phyloP scores from a whole-genome alignment of 2,113 vertebrate genomes.

The Scomber japonicus region DNA sequence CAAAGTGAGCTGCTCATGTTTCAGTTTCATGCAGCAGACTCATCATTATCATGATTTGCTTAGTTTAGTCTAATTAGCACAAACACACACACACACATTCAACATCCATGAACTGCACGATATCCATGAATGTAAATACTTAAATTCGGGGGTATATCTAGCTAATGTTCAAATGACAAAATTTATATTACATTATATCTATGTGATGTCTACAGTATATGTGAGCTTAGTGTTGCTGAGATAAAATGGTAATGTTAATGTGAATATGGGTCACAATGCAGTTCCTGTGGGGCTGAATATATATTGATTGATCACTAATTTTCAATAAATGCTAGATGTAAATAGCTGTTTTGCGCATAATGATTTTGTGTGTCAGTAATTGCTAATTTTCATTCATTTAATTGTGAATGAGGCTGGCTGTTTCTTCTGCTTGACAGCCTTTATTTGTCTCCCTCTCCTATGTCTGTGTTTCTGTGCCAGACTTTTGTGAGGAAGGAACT shows the following conservation, averaged over 20 bases:
- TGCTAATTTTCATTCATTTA: not conserved
- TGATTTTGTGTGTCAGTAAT: not conserved
- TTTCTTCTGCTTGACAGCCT: not conserved
- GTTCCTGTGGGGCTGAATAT: not conserved
- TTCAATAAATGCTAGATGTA: not conserved
- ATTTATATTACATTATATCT: too few relatives aligned
- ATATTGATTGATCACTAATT: not conserved
- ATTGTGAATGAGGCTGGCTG: too few relatives aligned
- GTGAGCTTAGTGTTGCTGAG: not conserved
- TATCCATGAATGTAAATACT: not conserved
- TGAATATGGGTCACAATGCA: not conserved
- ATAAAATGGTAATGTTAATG: not conserved
- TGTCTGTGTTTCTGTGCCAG: not conserved
- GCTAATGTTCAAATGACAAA: constrained; percentile 1
- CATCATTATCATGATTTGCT: too few relatives aligned
- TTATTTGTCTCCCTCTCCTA: not conserved
- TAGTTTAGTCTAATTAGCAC: too few relatives aligned
- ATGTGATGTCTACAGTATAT: too few relatives aligned
- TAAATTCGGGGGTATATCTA: not conserved
- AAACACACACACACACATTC: constrained; percentile 5
- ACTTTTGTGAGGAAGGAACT: not conserved
- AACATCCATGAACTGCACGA: not conserved
- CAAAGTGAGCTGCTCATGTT: too few relatives aligned
- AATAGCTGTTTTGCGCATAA: not conserved
- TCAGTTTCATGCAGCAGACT: too few relatives aligned